Percentiles rank a stretch among this genome's conserved stretches.
Evolutionary conservation across 2,797 vertebrate genomes (phyloP).

Genomic region (Halcyon badia): DNA sequence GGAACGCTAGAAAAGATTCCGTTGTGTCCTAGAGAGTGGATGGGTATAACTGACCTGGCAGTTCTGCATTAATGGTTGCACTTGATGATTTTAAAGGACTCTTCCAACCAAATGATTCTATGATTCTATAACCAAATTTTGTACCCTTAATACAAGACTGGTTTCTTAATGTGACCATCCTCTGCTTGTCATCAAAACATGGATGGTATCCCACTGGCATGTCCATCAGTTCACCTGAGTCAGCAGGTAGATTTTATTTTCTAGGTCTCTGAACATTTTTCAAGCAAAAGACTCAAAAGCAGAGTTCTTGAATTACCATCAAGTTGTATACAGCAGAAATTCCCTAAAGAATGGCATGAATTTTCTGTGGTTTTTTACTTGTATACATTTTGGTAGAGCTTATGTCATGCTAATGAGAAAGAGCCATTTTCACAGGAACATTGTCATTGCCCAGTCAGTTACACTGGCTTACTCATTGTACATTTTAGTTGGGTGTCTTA

Average conservation of each 20-base stretch:
- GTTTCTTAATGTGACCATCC: neutral
- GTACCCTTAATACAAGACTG: neutral
- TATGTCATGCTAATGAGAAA: neutral
- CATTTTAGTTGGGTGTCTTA: neutral
- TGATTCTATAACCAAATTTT: neutral
- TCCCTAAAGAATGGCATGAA: slow-evolving; percentile 94
- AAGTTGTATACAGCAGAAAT: slow-evolving; percentile 97
- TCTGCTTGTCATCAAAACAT: neutral
- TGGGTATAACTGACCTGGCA: neutral
- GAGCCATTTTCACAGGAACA: accelerated
- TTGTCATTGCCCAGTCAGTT: neutral
- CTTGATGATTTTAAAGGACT: neutral
- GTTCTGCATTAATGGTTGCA: neutral
- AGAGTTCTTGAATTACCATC: slow-evolving; percentile 96
- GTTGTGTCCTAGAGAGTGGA: neutral
- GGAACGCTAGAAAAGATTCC: neutral
- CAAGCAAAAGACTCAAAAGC: slow-evolving; percentile 56
- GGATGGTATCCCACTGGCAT: neutral
- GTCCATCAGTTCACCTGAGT: neutral
- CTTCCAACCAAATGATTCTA: neutral
- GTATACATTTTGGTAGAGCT: neutral
- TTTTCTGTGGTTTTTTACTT: neutral
- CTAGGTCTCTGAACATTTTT: neutral
- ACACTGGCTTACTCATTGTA: neutral
- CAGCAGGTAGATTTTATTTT: neutral